phyloP scores from a whole-genome alignment of 2,113 vertebrate genomes.

The Oxyruncus cristatus region DNA sequence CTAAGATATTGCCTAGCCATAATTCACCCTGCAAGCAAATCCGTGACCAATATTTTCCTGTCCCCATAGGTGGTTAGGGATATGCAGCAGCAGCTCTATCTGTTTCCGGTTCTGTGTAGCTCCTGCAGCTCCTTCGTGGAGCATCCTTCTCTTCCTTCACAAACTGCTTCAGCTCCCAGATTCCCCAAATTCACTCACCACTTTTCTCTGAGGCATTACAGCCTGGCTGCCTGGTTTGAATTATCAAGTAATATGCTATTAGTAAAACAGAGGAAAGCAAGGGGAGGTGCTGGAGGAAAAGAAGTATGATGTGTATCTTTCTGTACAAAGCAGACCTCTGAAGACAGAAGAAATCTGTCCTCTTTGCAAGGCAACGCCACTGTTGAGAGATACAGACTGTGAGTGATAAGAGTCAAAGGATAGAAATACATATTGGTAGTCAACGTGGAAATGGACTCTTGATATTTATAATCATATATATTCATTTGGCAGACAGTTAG shows the following conservation, averaged over 20 bases:
- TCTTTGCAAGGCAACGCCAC: background rate
- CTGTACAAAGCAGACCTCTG: background rate
- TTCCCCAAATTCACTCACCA: background rate
- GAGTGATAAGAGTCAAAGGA: background rate
- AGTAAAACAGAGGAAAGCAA: background rate
- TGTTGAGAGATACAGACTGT: background rate
- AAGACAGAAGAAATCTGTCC: background rate
- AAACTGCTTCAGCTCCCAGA: background rate
- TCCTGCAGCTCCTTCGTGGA: background rate
- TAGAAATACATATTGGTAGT: background rate
- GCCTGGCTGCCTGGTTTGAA: background rate
- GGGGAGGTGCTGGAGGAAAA: background rate
- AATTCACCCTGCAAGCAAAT: background rate
- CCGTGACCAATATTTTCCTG: background rate
- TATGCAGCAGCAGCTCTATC: background rate
- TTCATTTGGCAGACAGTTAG: background rate
- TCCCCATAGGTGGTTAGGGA: background rate
- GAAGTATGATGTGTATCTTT: accelerated
- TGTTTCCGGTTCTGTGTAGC: background rate
- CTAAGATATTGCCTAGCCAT: background rate
- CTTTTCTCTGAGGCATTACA: background rate
- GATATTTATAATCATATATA: background rate
- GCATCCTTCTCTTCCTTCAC: background rate
- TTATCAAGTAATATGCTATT: background rate
- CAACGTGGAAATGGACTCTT: background rate